Evolutionary conservation across 2,888 invertebrate genomes (phyloP).

Genomic region (Autographa pulchrina): DNA sequence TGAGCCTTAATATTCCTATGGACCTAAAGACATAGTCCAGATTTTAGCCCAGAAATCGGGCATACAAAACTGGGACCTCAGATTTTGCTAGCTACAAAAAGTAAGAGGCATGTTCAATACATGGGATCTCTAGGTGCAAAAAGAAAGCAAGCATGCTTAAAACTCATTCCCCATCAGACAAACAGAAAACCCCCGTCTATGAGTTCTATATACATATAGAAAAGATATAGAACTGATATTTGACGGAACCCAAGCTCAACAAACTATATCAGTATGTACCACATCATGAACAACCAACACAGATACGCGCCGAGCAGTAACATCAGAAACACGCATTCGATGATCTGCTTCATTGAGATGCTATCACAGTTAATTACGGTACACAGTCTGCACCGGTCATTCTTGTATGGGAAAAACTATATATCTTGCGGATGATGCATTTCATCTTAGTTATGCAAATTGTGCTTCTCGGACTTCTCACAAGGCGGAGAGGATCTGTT

Average conservation of each 20-base stretch:
- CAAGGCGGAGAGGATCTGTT: background rate
- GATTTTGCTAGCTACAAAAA: too few relatives aligned
- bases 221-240: too few relatives aligned
- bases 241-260: constrained; percentile 19
- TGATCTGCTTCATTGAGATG: constrained; percentile 40
- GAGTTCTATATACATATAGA: too few relatives aligned
- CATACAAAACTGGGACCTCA: too few relatives aligned
- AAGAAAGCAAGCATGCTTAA: too few relatives aligned
- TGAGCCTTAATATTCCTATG: too few relatives aligned
- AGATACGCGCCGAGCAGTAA: constrained; percentile 27
- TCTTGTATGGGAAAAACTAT: constrained; percentile 13
- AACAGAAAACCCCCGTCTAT: too few relatives aligned
- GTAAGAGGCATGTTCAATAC: too few relatives aligned
- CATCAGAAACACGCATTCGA: constrained; percentile 25
- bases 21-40: too few relatives aligned
- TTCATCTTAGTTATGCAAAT: background rate
- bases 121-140: too few relatives aligned
- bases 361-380: constrained; percentile 43
- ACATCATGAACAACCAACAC: background rate
- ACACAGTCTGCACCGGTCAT: constrained; percentile 16
- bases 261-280: constrained; percentile 6
- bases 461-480: background rate
- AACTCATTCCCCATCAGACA: too few relatives aligned
- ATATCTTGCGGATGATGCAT: background rate
- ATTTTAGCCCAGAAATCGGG: too few relatives aligned